Percentiles rank a stretch among this genome's conserved stretches.
These are phyloP conservation scores for Strongylocentrotus purpuratus DNA, from an alignment of 35 echinoderm and acorn worm species.

Conservation along the genomic window DNA sequence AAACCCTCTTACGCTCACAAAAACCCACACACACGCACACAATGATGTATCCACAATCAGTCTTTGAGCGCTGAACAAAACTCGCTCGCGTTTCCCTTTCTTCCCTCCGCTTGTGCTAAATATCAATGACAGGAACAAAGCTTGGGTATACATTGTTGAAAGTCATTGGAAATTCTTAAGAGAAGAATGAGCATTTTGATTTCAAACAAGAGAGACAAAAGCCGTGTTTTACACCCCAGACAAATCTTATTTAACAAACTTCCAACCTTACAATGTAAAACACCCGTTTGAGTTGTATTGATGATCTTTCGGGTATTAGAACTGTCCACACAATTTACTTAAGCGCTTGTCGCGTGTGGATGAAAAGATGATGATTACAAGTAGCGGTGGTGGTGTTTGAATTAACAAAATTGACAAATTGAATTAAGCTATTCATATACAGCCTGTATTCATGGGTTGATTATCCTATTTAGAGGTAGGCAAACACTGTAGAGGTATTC, in stretches of 20 bases:
- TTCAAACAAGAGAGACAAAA: slow-evolving; percentile 33
- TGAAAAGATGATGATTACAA: background rate
- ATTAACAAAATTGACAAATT: slow-evolving; percentile 18
- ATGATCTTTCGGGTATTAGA: background rate
- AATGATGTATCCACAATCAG: background rate
- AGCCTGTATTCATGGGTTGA: background rate
- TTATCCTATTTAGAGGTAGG: background rate
- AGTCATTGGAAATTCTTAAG: slow-evolving; percentile 29
- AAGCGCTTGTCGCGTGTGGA: background rate
- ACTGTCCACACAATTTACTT: background rate
- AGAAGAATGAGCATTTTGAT: background rate
- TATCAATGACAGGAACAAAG: slow-evolving; percentile 36
- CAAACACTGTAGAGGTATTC: background rate
- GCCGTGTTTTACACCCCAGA: background rate
- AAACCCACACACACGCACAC: background rate
- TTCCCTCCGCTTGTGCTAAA: background rate
- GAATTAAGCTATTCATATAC: slow-evolving; percentile 13
- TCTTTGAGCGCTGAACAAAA: slow-evolving; percentile 32
- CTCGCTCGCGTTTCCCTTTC: slow-evolving; percentile 18
- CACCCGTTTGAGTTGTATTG: background rate
- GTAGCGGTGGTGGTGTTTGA: background rate
- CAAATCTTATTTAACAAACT: slow-evolving; percentile 2
- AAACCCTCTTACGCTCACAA: slow-evolving; percentile 8
- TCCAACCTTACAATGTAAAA: background rate
- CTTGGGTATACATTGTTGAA: slow-evolving; percentile 9